These are phyloP conservation scores for Talpa occidentalis DNA, from an alignment of 2,113 vertebrate species.

Conservation along the genomic window DNA sequence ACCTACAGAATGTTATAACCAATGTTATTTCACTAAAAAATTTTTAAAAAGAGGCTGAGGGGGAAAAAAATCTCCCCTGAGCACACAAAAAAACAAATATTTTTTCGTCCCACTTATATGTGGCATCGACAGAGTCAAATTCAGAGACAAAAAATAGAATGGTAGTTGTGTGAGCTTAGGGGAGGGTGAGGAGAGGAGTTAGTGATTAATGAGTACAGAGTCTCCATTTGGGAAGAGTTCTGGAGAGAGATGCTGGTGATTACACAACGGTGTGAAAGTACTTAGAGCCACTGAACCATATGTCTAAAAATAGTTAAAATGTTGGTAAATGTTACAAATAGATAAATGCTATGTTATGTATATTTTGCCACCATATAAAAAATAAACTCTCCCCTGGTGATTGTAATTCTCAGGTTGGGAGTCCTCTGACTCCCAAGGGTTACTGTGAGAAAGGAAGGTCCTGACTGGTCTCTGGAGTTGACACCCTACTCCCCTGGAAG, in stretches of 20 bases:
- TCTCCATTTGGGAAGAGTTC: background rate
- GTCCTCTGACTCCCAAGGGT: rapidly evolving
- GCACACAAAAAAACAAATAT: background rate
- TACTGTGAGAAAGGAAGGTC: background rate
- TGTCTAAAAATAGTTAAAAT: background rate
- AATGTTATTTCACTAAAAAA: too few species aligned
- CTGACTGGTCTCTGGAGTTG: background rate
- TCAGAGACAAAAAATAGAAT: background rate
- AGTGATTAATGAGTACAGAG: rapidly evolving
- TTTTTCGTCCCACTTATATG: background rate
- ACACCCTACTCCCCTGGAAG: background rate
- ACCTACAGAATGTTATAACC: too few species aligned
- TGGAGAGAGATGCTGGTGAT: background rate
- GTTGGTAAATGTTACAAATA: background rate
- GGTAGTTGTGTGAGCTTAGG: background rate
- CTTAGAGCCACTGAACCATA: background rate
- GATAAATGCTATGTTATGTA: background rate
- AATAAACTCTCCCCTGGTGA: background rate
- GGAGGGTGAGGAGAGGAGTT: background rate
- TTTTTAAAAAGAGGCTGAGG: background rate
- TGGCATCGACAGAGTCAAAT: background rate
- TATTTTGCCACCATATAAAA: background rate
- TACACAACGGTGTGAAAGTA: background rate
- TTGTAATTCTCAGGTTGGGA: background rate
- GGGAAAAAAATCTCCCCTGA: background rate